Conservation (phyloP, 2,797 vertebrate species). For the Ataeniobius toweri region DNA sequence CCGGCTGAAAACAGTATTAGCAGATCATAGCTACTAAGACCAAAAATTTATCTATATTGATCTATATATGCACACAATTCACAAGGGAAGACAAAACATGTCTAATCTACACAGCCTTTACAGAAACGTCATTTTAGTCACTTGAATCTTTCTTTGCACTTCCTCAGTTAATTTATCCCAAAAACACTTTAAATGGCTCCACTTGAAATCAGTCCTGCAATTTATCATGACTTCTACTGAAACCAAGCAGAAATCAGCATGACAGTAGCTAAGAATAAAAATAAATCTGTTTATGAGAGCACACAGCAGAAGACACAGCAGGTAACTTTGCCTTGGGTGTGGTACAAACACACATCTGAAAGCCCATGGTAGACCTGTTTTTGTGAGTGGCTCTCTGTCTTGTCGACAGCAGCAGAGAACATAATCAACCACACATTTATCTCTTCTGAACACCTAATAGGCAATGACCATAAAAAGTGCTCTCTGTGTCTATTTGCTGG, state of each 20-base stretch:
- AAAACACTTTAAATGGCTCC: background rate
- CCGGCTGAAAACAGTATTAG: no score
- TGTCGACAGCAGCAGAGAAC: constrained; percentile 40
- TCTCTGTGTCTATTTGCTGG: constrained; percentile 30
- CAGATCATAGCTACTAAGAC: no score
- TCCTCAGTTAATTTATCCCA: background rate
- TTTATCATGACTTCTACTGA: constrained; percentile 20
- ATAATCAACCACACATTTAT: constrained; percentile 45
- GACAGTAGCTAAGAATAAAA: constrained; percentile 23
- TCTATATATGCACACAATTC: no score
- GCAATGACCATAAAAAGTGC: constrained; percentile 30
- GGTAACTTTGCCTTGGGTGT: constrained; percentile 38
- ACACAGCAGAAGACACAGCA: constrained; percentile 41
- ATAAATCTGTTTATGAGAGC: constrained; percentile 40
- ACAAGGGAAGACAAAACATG: no score
- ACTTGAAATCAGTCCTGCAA: constrained; percentile 14
- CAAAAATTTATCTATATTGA: no score
- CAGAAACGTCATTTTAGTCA: background rate
- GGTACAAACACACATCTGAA: constrained; percentile 40
- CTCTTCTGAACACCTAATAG: constrained; percentile 47
- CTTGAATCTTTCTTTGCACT: background rate
- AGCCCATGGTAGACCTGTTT: constrained; percentile 34
- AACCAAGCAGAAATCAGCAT: constrained; percentile 16
- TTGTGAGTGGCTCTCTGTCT: constrained; percentile 48
- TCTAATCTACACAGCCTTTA: no score